These are phyloP conservation scores for Volucella zonaria DNA, from an alignment of 2,888 invertebrate species.

Conservation along the genomic window DNA sequence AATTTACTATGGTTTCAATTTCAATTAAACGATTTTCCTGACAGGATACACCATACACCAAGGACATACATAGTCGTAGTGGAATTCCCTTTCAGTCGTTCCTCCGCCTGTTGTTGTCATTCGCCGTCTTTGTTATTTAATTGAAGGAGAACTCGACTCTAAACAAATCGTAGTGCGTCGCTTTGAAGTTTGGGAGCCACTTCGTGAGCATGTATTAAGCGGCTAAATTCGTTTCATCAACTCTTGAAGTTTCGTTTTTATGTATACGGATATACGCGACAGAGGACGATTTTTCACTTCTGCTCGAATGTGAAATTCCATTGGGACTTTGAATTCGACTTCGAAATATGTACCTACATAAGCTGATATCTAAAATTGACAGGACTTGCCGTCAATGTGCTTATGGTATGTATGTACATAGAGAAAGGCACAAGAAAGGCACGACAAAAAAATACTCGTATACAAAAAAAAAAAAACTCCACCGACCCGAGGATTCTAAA, in stretches of 20 bases:
- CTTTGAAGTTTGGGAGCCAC: slow-evolving; percentile 47
- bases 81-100: slow-evolving; percentile 2
- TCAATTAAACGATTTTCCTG: slow-evolving; percentile 70
- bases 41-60: slow-evolving; percentile 45
- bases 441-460: not conserved
- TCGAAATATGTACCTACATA: slow-evolving; percentile 33
- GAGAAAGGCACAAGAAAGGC: slow-evolving; percentile 4
- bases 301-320: slow-evolving; percentile 65
- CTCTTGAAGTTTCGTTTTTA: slow-evolving; percentile 8
- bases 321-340: slow-evolving; percentile 27
- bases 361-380: slow-evolving; percentile 52
- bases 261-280: slow-evolving; percentile 43
- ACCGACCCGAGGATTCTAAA: slow-evolving; percentile 56
- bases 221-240: slow-evolving; percentile 18
- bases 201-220: slow-evolving; percentile 48
- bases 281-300: slow-evolving; percentile 63
- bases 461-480: not conserved
- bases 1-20: slow-evolving; percentile 70
- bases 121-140: slow-evolving; percentile 11
- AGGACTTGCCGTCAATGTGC: slow-evolving; percentile 26
- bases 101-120: not conserved
- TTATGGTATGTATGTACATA: slow-evolving; percentile 7
- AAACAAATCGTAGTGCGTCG: slow-evolving; percentile 22
- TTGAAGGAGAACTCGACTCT: slow-evolving; percentile 20
- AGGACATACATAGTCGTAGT: slow-evolving; percentile 48